Conservation (phyloP, 2,797 vertebrate species). For the Simalia tracyae region DNA sequence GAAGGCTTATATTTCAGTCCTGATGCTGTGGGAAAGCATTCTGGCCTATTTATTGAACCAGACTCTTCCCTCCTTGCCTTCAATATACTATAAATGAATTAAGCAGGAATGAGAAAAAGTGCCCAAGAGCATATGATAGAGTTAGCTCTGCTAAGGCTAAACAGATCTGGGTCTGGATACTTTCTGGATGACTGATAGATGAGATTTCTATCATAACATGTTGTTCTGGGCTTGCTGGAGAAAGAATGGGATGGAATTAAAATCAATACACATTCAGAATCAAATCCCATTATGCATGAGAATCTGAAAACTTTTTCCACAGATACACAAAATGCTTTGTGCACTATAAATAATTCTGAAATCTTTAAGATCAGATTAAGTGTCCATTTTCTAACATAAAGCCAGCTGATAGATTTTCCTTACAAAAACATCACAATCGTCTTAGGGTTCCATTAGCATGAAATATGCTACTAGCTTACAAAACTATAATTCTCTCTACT, state of each 20-base stretch:
- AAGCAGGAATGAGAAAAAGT: not conserved
- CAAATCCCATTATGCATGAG: not conserved
- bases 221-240: not conserved
- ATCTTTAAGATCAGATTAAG: not conserved
- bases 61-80: not conserved
- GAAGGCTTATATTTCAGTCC: not conserved
- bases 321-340: not conserved
- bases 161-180: not conserved
- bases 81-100: not conserved
- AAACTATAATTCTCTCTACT: not conserved
- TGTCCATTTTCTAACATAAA: not conserved
- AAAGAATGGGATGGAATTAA: not conserved
- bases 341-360: not conserved
- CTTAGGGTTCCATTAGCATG: not conserved
- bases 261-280: not conserved
- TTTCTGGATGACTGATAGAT: not conserved
- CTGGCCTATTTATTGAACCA: conserved; percentile 1
- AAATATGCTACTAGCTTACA: not conserved
- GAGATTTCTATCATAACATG: not conserved
- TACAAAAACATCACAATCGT: not conserved
- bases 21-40: not conserved
- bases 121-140: not conserved
- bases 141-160: not conserved
- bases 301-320: not conserved
- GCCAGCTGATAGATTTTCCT: not conserved